phyloP scores from a whole-genome alignment of 2,888 invertebrate genomes.

The Luperina testacea region DNA sequence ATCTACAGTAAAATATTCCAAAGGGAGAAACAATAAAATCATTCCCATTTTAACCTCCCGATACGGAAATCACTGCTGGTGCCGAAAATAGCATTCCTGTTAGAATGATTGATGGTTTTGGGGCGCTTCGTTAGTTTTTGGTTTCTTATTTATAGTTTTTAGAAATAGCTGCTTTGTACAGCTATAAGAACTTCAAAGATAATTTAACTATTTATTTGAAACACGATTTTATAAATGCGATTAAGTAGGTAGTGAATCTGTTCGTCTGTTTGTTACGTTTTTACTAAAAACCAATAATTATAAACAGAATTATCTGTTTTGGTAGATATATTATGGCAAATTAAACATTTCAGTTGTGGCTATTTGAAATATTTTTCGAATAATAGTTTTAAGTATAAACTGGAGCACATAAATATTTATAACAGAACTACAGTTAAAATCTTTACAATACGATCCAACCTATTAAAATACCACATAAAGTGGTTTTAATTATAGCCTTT shows the following conservation, averaged over 20 bases:
- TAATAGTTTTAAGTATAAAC: constrained; percentile 10
- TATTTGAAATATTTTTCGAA: not conserved
- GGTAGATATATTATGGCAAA: too few relatives aligned
- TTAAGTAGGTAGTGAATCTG: not conserved
- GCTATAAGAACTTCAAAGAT: constrained; percentile 2
- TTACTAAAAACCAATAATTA: not conserved
- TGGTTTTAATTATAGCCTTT: constrained; percentile 16
- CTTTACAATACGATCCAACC: constrained; percentile 3
- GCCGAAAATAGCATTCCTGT: constrained; percentile 10
- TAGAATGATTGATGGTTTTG: constrained; percentile 24
- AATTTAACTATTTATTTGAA: not conserved
- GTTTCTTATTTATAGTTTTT: constrained; percentile 21
- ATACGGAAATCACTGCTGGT: not conserved
- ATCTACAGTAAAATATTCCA: not conserved
- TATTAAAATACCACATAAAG: constrained; percentile 18
- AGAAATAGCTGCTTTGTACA: constrained; percentile 9
- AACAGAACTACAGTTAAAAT: constrained; percentile 12
- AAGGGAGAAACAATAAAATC: constrained; percentile 7
- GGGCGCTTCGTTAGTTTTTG: constrained; percentile 11
- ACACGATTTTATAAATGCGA: not conserved
- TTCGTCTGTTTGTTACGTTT: not conserved
- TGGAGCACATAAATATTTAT: constrained; percentile 32
- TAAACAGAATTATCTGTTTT: not conserved
- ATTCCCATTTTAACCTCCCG: not conserved
- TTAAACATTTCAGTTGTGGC: too few relatives aligned